A percentile compares a stretch with the other conserved stretches of the same genome.
Evolutionary conservation across 2,888 invertebrate species (phyloP).

Genomic region (Drosophila mulleri): DNA sequence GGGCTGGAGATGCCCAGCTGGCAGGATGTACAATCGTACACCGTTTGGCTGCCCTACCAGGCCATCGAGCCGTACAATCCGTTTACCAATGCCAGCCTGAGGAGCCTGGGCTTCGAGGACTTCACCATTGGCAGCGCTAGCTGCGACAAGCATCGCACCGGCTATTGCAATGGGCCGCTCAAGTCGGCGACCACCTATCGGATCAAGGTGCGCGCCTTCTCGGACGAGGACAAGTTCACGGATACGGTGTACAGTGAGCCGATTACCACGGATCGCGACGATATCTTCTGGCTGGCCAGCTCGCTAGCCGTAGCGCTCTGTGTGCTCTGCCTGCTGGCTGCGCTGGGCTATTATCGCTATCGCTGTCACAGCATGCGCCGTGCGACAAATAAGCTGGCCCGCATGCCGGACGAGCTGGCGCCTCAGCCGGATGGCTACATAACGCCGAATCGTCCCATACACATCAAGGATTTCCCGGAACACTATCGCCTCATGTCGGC

Average conservation of each 20-base stretch:
- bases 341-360: slow-evolving; percentile 87
- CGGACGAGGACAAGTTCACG: slow-evolving; percentile 96
- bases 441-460: slow-evolving; percentile 92
- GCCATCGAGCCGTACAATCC: slow-evolving; percentile 95
- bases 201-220: slow-evolving; percentile 97
- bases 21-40: slow-evolving; percentile 95
- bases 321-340: slow-evolving; percentile 14
- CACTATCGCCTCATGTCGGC: slow-evolving; percentile 98
- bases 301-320: slow-evolving; percentile 49
- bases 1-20: slow-evolving; percentile 95
- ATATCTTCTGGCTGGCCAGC: slow-evolving; percentile 52
- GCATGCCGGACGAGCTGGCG: slow-evolving; percentile 89
- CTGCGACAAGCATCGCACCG: slow-evolving; percentile 90
- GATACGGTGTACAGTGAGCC: slow-evolving; percentile 96
- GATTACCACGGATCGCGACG: slow-evolving; percentile 91
- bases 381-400: slow-evolving; percentile 87
- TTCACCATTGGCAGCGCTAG: slow-evolving; percentile 94
- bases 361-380: slow-evolving; percentile 87
- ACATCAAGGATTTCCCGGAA: slow-evolving; percentile 94
- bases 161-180: slow-evolving; percentile 98
- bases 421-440: slow-evolving; percentile 91
- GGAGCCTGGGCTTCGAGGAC: slow-evolving; percentile 91
- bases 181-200: slow-evolving; percentile 94
- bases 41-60: slow-evolving; percentile 97
- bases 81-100: slow-evolving; percentile 87